Conservation (phyloP, 2,113 vertebrate genomes). For the Hippotragus niger region DNA sequence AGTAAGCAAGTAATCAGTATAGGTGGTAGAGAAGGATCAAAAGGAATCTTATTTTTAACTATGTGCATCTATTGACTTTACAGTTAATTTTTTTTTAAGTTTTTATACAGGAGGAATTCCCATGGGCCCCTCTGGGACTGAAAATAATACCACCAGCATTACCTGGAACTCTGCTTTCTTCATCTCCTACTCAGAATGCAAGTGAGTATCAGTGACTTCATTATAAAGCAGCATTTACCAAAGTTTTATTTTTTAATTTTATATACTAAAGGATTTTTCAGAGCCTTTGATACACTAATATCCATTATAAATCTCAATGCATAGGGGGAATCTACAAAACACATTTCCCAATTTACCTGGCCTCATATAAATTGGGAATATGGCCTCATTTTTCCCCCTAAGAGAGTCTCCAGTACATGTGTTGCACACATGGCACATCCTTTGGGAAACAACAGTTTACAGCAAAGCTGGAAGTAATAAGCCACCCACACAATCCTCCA, state of each 20-base stretch:
- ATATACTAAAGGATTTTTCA: neutral
- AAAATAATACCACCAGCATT: neutral
- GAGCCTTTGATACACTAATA: neutral
- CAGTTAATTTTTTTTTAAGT: neutral
- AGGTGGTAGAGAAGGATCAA: neutral
- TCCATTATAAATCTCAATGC: neutral
- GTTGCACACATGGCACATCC: neutral
- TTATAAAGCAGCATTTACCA: neutral
- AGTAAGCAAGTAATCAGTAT: neutral
- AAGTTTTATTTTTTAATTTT: neutral
- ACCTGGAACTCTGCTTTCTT: neutral
- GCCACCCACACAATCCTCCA: neutral
- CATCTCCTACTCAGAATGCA: neutral
- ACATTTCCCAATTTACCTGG: neutral
- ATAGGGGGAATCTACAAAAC: neutral
- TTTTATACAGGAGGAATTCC: neutral
- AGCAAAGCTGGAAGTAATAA: constrained; percentile 3
- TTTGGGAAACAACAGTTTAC: constrained; percentile 19
- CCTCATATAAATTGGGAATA: neutral
- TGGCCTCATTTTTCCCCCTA: neutral
- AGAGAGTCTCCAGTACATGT: neutral
- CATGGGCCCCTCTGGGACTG: neutral
- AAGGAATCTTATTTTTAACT: neutral
- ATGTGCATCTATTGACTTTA: neutral
- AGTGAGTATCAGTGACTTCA: neutral